Evolutionary conservation across 1,140 invertebrate genomes (phyloP).

Genomic region (Proales similis): DNA sequence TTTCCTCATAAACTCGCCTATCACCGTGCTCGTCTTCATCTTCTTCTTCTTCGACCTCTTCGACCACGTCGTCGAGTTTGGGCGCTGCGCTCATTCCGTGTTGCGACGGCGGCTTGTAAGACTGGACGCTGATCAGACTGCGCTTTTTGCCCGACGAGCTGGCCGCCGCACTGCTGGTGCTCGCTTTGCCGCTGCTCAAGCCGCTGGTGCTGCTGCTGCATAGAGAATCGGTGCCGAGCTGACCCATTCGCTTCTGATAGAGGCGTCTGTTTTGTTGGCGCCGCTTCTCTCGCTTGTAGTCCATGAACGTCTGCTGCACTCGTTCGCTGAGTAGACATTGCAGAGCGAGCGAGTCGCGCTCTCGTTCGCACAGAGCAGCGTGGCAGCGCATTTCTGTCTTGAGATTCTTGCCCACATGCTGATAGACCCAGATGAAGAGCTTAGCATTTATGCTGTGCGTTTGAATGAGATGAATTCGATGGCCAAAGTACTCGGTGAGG

Average conservation of each 20-base stretch:
- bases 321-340: slow-evolving; percentile 9
- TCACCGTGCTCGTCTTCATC: neutral
- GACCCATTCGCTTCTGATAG: too few species aligned
- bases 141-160: too few species aligned
- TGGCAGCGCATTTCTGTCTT: slow-evolving; percentile 30
- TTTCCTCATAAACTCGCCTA: too few species aligned
- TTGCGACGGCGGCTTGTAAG: slow-evolving; percentile 29
- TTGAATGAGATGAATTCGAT: slow-evolving; percentile 16
- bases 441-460: slow-evolving; percentile 8
- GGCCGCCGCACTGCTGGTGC: too few species aligned
- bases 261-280: slow-evolving; percentile 20
- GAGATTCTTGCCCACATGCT: slow-evolving; percentile 36
- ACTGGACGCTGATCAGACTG: slow-evolving; percentile 2
- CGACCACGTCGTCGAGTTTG: slow-evolving; percentile 28
- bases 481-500: slow-evolving; percentile 30
- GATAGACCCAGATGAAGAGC: slow-evolving; percentile 29
- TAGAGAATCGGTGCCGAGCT: too few species aligned
- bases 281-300: slow-evolving; percentile 27
- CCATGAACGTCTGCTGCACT: slow-evolving; percentile 25
- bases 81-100: slow-evolving; percentile 34
- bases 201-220: slow-evolving; percentile 23
- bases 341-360: neutral
- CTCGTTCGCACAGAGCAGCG: slow-evolving; percentile 19
- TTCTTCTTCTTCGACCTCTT: slow-evolving; percentile 29
- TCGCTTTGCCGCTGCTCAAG: neutral